phyloP scores from a whole-genome alignment of 1,140 invertebrate species.

The Pararge aegeria region DNA sequence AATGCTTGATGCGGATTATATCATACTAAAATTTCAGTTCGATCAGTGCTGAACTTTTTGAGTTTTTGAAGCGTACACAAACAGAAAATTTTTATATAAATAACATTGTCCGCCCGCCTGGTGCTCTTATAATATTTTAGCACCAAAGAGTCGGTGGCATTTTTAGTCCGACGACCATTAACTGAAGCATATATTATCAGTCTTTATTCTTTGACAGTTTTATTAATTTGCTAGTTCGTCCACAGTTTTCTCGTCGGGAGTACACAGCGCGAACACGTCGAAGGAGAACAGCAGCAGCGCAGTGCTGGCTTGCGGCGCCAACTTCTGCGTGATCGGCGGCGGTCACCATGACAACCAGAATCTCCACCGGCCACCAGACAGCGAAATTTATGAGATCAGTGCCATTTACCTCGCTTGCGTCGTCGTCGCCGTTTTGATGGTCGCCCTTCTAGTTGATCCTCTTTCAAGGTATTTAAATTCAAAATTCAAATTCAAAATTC shows the following conservation, averaged over 20 bases:
- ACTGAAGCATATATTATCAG: no score
- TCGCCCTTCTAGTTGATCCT: slow-evolving; percentile 93
- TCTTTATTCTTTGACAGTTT: no score
- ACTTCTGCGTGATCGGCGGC: slow-evolving; percentile 88
- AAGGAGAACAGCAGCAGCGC: slow-evolving; percentile 78
- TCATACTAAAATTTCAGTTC: no score
- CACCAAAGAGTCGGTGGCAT: no score
- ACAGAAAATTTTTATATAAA: no score
- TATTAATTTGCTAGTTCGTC: background rate
- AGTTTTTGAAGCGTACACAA: no score
- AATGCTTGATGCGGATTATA: no score
- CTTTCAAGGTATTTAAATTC: slow-evolving; percentile 84
- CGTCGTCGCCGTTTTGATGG: slow-evolving; percentile 90
- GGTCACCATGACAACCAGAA: slow-evolving; percentile 84
- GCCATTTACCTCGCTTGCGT: slow-evolving; percentile 94
- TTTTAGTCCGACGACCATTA: no score
- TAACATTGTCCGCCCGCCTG: no score
- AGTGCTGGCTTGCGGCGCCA: slow-evolving; percentile 87
- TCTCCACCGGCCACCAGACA: slow-evolving; percentile 87
- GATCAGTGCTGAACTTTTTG: no score
- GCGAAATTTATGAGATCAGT: slow-evolving; percentile 92
- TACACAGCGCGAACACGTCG: slow-evolving; percentile 81
- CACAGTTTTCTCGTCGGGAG: slow-evolving; percentile 88
- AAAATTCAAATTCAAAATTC: background rate
- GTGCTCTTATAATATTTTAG: no score